Base-by-base conservation (phyloP, 2,888 invertebrate genomes). In the Metallyticus violacea region DNA sequence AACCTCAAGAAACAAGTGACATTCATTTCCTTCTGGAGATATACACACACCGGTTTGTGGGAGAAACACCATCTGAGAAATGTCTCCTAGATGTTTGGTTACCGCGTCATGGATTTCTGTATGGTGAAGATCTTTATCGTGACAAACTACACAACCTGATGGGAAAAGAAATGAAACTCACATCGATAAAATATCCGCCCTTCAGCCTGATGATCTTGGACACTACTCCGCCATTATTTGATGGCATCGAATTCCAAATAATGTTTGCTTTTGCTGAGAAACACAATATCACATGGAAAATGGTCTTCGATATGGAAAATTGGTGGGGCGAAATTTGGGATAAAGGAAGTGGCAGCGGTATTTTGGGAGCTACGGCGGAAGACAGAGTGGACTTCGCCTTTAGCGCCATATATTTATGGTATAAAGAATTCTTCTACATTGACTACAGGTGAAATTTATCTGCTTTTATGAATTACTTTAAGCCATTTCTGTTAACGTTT, bases 311-410 rank as follows among this genome's bases (percentile, higher is more conserved):
- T 89, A 93, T 94, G 85, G 92, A 91, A 76, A 91, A 93, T 26
- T 93, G 94, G 90, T 96, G 96, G 96, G 96, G 96, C 7, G 93
- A 93, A 88, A 93, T 95, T 79, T 95, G 92, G 89, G 92, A 94
- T 22, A 96, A 96, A 89, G 92, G 93, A 90, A 94, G 95, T 0
- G 88, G 87, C 1, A 85, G 85, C 81, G 88, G 88, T 6, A 84
- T 88, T 25, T 80, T 85, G 7, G 88, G 88, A 9, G 94, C 94
- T 90, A 91, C 96, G 0, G 92, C 93, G 5, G 92, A 93, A 88
- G 94, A 95, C 89, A 92, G 92, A 79, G 95, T 94, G 2, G 96
- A 96, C 90, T 89, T 95, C 81, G 94, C 94, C 62, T 93, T 94
- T 89, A 93, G 92, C 87, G 93, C 93, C 80, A 89, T 95, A 0